Percentiles rank a stretch among this genome's conserved stretches.
Evolutionary conservation across 2,113 vertebrate genomes (phyloP).

Genomic region (Emydura subglobosa): DNA sequence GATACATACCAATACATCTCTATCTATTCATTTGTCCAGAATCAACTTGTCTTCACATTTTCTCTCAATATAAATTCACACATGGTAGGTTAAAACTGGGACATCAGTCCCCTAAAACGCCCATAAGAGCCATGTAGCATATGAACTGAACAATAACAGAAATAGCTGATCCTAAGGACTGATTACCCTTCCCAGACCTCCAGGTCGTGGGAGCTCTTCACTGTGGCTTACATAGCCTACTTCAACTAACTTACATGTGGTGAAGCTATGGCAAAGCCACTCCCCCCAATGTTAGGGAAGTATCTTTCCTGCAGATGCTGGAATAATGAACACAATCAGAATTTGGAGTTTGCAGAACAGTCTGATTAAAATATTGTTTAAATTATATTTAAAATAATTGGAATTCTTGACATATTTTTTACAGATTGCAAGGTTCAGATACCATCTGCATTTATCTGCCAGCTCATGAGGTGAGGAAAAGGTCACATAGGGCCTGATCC

Average conservation of each 20-base stretch:
- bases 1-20: rapidly evolving
- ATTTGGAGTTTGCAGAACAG: background rate
- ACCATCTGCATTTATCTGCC: background rate
- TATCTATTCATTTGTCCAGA: background rate
- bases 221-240: background rate
- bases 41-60: background rate
- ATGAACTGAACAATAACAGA: background rate
- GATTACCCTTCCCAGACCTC: background rate
- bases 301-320: background rate
- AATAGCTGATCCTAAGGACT: background rate
- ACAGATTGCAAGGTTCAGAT: background rate
- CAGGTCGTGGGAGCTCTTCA: background rate
- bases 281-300: background rate
- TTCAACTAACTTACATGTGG: background rate
- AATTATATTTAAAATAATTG: background rate
- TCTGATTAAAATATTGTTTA: background rate
- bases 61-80: too few species aligned
- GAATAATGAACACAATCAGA: background rate
- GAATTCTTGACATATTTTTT: background rate
- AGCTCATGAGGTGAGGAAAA: background rate
- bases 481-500: background rate
- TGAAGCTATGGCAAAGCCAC: background rate
- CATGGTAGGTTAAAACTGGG: rapidly evolving
- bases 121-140: background rate
- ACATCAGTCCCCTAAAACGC: background rate